These are phyloP conservation scores for Heterocephalus glaber DNA, from an alignment of 2,113 vertebrate genomes.

Conservation along the genomic window DNA sequence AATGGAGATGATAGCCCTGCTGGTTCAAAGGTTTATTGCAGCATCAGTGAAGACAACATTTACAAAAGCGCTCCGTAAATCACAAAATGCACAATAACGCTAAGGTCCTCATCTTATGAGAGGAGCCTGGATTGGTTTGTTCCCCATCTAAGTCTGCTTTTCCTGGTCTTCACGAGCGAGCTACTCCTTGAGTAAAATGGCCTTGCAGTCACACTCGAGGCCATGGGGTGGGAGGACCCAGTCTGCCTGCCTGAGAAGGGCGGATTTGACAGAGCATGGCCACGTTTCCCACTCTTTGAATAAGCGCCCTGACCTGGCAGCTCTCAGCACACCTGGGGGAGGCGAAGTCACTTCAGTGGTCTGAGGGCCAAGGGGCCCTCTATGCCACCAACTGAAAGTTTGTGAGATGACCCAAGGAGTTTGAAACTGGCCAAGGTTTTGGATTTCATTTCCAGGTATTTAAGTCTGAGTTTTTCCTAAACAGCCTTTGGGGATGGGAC, in stretches of 20 bases:
- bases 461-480: conserved; percentile 88
- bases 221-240: not conserved
- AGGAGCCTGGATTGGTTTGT: not conserved
- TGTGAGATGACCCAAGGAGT: conserved; percentile 83
- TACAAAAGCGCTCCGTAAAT: not conserved
- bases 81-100: not conserved
- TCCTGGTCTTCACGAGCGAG: not conserved
- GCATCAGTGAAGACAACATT: not conserved
- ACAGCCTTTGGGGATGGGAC: conserved; percentile 91
- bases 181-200: conserved; percentile 35
- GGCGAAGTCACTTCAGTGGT: conserved; percentile 36
- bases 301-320: conserved; percentile 26
- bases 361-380: conserved; percentile 68
- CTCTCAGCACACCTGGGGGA: not conserved
- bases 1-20: not conserved
- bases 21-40: not conserved
- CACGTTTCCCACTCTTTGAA: conserved; percentile 32
- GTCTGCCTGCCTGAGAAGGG: conserved; percentile 1
- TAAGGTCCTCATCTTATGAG: not conserved
- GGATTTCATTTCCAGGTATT: conserved; percentile 90
- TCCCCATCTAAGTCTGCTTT: not conserved
- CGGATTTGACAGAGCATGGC: conserved; percentile 55
- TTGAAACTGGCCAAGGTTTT: conserved; percentile 86
- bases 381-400: conserved; percentile 73
- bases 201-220: not conserved